These are phyloP conservation scores for Sesia apiformis DNA, from an alignment of 2,888 invertebrate species.

Conservation along the genomic window DNA sequence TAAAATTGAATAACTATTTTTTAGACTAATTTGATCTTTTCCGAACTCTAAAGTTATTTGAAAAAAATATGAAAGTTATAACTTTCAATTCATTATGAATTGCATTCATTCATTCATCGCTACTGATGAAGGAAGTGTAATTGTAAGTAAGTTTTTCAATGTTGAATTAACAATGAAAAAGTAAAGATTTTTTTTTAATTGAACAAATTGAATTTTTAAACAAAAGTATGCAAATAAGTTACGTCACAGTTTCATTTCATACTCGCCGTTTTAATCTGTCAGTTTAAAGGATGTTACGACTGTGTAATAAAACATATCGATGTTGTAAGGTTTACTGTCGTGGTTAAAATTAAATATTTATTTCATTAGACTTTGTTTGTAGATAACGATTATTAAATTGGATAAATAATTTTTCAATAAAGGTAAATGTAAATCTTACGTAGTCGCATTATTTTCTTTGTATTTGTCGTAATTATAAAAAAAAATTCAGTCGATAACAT, in stretches of 20 bases:
- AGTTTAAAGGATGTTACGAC: slow-evolving; percentile 23
- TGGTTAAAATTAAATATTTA: slow-evolving; percentile 7
- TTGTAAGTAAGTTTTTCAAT: no score
- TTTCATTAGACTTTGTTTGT: slow-evolving; percentile 23
- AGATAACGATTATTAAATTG: slow-evolving; percentile 16
- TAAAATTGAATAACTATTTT: no score
- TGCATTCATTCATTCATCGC: no score
- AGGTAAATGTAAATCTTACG: background rate
- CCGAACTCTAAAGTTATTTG: no score
- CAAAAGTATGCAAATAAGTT: slow-evolving; percentile 5
- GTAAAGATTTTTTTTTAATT: no score
- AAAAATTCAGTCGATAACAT: background rate
- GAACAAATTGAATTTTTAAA: no score
- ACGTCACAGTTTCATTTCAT: slow-evolving; percentile 17
- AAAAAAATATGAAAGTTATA: no score
- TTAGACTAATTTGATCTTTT: no score
- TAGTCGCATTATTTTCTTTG: background rate
- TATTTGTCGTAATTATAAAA: background rate
- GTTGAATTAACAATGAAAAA: no score
- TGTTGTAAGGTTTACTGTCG: slow-evolving; percentile 32
- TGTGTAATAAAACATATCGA: slow-evolving; percentile 36
- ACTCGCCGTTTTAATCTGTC: slow-evolving; percentile 19
- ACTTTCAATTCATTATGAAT: no score
- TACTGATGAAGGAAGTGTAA: background rate
- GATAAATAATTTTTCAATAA: background rate